Evolutionary conservation across 2,797 vertebrate species (phyloP).

Genomic region (Tapirus indicus): DNA sequence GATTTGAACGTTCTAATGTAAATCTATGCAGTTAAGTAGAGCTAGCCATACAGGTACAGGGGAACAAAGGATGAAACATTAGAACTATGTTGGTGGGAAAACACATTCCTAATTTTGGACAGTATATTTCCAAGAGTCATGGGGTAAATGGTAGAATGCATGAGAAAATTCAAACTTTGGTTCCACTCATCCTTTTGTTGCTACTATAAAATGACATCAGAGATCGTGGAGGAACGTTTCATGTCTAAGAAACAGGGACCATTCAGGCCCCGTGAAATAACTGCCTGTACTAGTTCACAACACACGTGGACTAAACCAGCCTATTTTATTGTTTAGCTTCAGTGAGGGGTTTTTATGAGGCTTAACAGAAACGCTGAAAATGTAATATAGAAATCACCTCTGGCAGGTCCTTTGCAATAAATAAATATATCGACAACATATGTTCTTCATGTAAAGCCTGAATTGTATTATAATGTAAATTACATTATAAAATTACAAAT

Average conservation of each 20-base stretch:
- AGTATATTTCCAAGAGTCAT: not conserved
- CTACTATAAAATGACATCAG: not conserved
- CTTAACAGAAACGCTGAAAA: conserved; percentile 47
- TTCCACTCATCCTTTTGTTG: not conserved
- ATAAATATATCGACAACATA: not conserved
- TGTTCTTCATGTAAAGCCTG: not conserved
- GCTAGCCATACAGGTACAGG: not conserved
- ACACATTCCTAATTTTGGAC: not conserved
- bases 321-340: not conserved
- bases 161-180: not conserved
- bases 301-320: not conserved
- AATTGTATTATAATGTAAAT: conserved; percentile 15
- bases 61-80: not conserved
- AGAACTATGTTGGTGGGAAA: not conserved
- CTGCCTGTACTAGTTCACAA: not conserved
- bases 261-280: conserved; percentile 9
- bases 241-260: not conserved
- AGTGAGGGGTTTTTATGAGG: not conserved
- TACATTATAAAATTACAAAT: conserved; percentile 59
- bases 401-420: conserved; percentile 17
- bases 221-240: not conserved
- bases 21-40: not conserved
- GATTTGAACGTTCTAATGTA: not conserved
- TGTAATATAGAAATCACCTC: conserved; percentile 44
- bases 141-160: not conserved